A percentile compares a stretch with the other conserved stretches of the same genome.
Conservation (phyloP, 2,113 vertebrate genomes). For the Lipophrys pholis region DNA sequence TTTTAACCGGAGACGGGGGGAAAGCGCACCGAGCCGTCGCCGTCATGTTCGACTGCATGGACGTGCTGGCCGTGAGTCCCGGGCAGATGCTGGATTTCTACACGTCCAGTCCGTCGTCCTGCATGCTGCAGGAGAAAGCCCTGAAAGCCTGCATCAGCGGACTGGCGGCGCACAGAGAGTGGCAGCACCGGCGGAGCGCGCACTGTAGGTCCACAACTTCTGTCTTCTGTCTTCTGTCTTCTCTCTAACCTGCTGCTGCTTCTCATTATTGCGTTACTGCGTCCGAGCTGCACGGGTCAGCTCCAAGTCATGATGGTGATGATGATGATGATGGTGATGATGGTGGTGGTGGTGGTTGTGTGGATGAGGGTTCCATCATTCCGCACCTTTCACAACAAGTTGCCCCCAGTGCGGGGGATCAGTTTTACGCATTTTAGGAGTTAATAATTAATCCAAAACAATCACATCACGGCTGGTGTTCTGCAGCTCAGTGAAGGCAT, state of each 20-base stretch:
- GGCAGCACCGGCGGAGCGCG: constrained; percentile 95
- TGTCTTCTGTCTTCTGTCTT: background rate
- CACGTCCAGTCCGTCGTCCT: constrained; percentile 92
- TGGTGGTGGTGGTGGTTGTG: no score
- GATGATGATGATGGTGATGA: no score
- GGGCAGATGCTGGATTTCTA: constrained; percentile 99
- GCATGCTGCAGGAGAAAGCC: constrained; percentile 98
- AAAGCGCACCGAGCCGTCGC: constrained; percentile 77
- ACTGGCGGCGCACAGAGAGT: constrained; percentile 94
- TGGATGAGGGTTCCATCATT: background rate
- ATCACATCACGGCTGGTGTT: background rate
- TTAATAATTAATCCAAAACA: background rate
- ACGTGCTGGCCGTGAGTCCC: constrained; percentile 96
- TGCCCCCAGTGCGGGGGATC: background rate
- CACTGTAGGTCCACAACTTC: constrained; percentile 93
- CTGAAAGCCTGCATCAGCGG: constrained; percentile 98
- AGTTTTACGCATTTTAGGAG: background rate
- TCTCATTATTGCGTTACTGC: constrained; percentile 34
- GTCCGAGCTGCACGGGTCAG: no score
- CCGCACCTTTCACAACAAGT: constrained; percentile 20
- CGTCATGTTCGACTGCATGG: constrained; percentile 99
- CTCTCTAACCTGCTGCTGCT: constrained; percentile 43
- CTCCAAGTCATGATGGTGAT: background rate
- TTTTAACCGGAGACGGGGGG: constrained; percentile 15
- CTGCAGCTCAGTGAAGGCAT: background rate